Base-by-base conservation (phyloP, 2,113 vertebrate species). In the Conger conger region DNA sequence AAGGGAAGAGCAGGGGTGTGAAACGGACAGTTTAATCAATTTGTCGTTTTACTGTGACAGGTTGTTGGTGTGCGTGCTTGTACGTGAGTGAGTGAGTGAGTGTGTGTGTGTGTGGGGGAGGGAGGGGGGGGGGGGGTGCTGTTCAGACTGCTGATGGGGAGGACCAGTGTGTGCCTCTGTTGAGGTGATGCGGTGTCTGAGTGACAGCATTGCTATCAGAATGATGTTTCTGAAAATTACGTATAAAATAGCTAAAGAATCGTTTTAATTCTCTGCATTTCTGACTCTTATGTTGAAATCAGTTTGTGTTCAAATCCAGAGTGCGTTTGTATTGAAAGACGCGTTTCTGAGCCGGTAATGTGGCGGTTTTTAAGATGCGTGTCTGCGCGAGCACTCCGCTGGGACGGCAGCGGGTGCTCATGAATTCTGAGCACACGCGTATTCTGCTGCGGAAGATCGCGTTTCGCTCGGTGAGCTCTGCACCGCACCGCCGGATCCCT, bases 311-410 rank as follows among this genome's bases (percentile, higher is more conserved):
- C 1, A 33, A 73, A 13, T 73, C 27, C 30, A 73, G 33, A 73
- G 27, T 73, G n/a, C 27, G 33, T 73, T 33, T 73, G n/a, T 33
- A 73, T 33, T 30, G 68, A 33, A n/a, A 33, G 3, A 53, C 18
- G 80, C 54, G 45, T 82, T 37, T 42, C 82, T 53, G 77, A 50
- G 76, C 63, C 42, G 79, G 77, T 42, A 53, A 37, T 83, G 33
- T 80, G 37, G 57, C 77, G 80, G 83, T 86, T 86, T 73, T 83
- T 50, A n/a, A 80, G 82, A 54, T 40, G 42, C n/a, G 83, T 54
- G 40, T 37, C 82, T 80, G 77, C 54, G 38, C 30, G 54, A 73
- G 81, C 40, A 11, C 20, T 80, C 82, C 77, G 4, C 77, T 20
- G 85, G 82, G 57, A 79, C 79, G 4, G 8, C 16, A 37, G 54